Evolutionary conservation across 1,140 invertebrate genomes (phyloP).

Genomic region (Drosophila paulistorum): DNA sequence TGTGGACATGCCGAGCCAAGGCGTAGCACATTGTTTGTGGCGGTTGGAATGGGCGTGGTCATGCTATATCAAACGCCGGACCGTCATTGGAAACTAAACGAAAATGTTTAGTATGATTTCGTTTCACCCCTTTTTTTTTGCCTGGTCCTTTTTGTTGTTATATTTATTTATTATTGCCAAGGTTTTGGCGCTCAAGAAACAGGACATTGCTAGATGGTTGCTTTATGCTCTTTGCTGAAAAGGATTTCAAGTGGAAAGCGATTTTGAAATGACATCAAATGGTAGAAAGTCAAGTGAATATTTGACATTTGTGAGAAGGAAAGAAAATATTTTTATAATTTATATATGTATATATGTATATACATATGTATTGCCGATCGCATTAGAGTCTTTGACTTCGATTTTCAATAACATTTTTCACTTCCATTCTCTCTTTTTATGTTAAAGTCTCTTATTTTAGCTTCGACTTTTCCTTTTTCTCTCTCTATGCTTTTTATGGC

Average conservation of each 20-base stretch:
- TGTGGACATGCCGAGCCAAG: constrained; percentile 53
- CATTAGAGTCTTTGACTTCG: background rate
- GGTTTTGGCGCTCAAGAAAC: constrained; percentile 24
- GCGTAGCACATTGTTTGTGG: constrained; percentile 65
- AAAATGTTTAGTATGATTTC: constrained; percentile 78
- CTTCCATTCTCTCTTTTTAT: constrained; percentile 12
- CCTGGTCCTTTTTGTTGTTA: constrained; percentile 35
- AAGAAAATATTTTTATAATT: constrained; percentile 10
- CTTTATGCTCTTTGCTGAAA: constrained; percentile 23
- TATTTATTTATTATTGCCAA: constrained; percentile 70
- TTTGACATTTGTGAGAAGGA: background rate
- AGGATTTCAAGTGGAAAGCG: constrained; percentile 27
- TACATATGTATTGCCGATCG: background rate
- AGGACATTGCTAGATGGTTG: background rate
- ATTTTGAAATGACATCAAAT: background rate
- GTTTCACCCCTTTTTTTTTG: constrained; percentile 48
- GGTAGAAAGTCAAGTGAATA: background rate
- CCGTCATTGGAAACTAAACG: constrained; percentile 78
- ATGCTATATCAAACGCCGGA: constrained; percentile 1
- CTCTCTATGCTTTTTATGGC: constrained; percentile 54
- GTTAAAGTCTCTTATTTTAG: constrained; percentile 22
- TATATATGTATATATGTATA: too few relatives aligned
- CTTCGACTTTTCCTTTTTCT: constrained; percentile 39
- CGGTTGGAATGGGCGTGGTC: constrained; percentile 30
- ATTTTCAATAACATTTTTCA: constrained; percentile 8